Percentiles rank a stretch among this genome's conserved stretches.
Conservation (phyloP, 2,888 invertebrate genomes). For the Caenorhabditis sp. region DNA sequence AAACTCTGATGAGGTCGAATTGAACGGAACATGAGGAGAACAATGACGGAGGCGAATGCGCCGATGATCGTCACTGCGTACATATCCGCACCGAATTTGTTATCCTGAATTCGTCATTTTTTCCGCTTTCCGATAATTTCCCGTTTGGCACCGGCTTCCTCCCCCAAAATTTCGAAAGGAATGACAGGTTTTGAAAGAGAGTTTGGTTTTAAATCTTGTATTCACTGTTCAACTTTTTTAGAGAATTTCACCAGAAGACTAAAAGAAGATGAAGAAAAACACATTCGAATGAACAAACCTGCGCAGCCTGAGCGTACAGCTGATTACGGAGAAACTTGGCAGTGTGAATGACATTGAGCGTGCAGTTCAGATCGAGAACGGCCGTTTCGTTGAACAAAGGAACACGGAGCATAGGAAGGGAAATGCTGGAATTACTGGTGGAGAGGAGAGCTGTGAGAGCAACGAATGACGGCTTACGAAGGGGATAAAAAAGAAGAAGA, state of each 20-base stretch:
- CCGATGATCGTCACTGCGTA: slow-evolving; percentile 58
- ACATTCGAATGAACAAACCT: not conserved
- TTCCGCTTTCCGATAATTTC: not conserved
- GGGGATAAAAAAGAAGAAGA: slow-evolving; percentile 13
- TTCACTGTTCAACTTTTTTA: not conserved
- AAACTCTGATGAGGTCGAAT: slow-evolving; percentile 52
- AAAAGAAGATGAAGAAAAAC: not conserved
- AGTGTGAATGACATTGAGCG: slow-evolving; percentile 32
- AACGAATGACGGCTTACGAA: slow-evolving; percentile 14
- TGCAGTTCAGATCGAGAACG: slow-evolving; percentile 31
- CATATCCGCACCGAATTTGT: slow-evolving; percentile 55
- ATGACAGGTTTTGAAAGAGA: too few relatives aligned
- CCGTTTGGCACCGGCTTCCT: slow-evolving; percentile 9
- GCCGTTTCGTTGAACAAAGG: slow-evolving; percentile 20
- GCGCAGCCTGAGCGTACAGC: slow-evolving; percentile 29
- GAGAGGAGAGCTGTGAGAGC: slow-evolving; percentile 7
- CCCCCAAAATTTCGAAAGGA: not conserved
- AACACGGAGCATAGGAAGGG: slow-evolving; percentile 12
- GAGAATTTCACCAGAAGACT: not conserved
- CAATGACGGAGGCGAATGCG: slow-evolving; percentile 57
- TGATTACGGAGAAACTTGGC: slow-evolving; percentile 33
- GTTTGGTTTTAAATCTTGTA: too few relatives aligned
- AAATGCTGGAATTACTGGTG: too few relatives aligned
- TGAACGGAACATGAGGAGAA: slow-evolving; percentile 56
- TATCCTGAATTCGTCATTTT: slow-evolving; percentile 47